Base-by-base conservation (phyloP, 2,888 invertebrate genomes). In the Agrochola macilenta region DNA sequence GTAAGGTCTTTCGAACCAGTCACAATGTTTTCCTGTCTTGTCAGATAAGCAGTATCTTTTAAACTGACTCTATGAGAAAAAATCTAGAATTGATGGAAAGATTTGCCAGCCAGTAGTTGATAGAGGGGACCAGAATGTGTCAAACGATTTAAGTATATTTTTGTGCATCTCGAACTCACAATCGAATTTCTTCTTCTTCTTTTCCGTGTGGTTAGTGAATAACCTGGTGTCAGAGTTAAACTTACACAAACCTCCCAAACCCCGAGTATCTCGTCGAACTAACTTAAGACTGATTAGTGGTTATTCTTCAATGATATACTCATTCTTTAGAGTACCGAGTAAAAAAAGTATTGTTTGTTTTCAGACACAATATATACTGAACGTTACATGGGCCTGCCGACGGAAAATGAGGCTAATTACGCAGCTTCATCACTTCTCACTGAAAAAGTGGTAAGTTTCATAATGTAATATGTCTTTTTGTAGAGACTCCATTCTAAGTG, bases 351-450 rank as follows among this genome's bases (percentile, higher is more conserved):
- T 23, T n/a, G 5, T 23, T 49, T 64, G 8, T 66, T 66, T 82
- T 5, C 93, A 99, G 99, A 99, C 96, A 99, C 99, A 0, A 99
- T 99, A 86, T 99, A 99, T 93, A 99, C 99, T 1, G 99, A 99
- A 94, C 97, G 99, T 39, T 99, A 99, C 93, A 99, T 99, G 99
- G 98, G 99, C 49, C 94, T 98, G 52, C 99, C 99, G 0, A 92
- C 96, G 20, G 98, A 98, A 85, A 99, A 99, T 95, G 92, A 97
- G 49, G 91, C 93, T 49, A 98, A 98, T 49, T 99, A 99, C 93
- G 95, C 97, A 68, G 97, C 97, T 54, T 98, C 98, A 0, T 98
- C 99, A 81, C 97, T 99, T 11, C 97, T 98, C 39, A 97, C 97
- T 78, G 97, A 92, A 5, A 88, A 93, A 88, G 93, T 95, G 88